These are phyloP conservation scores for Mustelus asterias DNA, from an alignment of 2,113 vertebrate species.

Conservation along the genomic window DNA sequence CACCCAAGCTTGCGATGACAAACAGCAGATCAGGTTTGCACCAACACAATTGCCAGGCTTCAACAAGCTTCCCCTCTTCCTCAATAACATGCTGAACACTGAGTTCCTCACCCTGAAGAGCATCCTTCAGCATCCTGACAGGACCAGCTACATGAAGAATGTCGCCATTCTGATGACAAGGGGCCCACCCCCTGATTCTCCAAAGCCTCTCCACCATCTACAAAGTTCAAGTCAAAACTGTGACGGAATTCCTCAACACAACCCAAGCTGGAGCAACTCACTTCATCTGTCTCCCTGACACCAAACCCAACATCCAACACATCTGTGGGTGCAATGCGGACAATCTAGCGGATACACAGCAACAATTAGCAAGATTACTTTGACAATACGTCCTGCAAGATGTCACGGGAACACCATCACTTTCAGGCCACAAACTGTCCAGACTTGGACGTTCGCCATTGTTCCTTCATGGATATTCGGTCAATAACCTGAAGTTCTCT, in stretches of 20 bases:
- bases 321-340: background rate
- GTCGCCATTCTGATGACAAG: background rate
- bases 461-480: background rate
- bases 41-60: background rate
- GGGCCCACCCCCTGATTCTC: background rate
- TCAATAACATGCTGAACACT: background rate
- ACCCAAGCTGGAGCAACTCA: background rate
- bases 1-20: background rate
- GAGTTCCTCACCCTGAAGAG: background rate
- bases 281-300: background rate
- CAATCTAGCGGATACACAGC: background rate
- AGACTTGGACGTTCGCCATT: background rate
- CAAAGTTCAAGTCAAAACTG: background rate
- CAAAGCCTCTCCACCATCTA: background rate
- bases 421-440: background rate
- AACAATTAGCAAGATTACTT: background rate
- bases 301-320: background rate
- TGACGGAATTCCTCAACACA: background rate
- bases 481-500: background rate
- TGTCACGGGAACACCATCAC: background rate
- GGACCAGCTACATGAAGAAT: background rate
- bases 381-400: background rate
- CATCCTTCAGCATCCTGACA: background rate
- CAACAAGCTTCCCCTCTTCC: background rate
- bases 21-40: background rate